phyloP scores from a whole-genome alignment of 2,888 invertebrate species.

The Mythimna loreyi region DNA sequence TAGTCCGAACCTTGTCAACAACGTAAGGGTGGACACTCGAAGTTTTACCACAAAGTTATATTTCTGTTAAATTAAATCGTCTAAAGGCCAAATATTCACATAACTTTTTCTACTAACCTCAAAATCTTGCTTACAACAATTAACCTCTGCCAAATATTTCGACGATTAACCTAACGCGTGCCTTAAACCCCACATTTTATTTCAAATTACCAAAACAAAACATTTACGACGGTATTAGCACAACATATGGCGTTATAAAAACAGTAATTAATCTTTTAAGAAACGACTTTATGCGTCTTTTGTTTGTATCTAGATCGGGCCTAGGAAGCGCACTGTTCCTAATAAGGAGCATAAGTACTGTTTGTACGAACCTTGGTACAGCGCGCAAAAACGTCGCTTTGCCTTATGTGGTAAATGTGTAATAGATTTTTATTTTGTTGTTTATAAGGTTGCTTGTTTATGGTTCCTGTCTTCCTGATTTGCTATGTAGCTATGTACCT shows the following conservation, averaged over 20 bases:
- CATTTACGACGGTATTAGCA: slow-evolving; percentile 36
- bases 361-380: slow-evolving; percentile 52
- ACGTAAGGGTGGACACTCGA: no score
- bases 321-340: slow-evolving; percentile 56
- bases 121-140: neutral
- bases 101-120: neutral
- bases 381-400: slow-evolving; percentile 51
- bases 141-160: slow-evolving; percentile 4
- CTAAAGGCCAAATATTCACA: neutral
- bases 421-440: slow-evolving; percentile 63
- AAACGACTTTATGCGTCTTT: slow-evolving; percentile 59
- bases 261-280: slow-evolving; percentile 62
- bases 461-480: slow-evolving; percentile 36
- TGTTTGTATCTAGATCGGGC: slow-evolving; percentile 63
- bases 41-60: no score
- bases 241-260: slow-evolving; percentile 65
- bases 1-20: no score
- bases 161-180: neutral
- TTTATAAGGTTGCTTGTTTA: slow-evolving; percentile 44
- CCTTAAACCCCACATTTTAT: slow-evolving; percentile 18
- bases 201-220: slow-evolving; percentile 43
- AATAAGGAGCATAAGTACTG: slow-evolving; percentile 53
- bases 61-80: no score
- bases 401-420: slow-evolving; percentile 55
- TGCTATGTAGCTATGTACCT: no score